Percentiles rank a stretch among this genome's conserved stretches.
phyloP scores from a whole-genome alignment of 92 coral and sea anemone species.

The Phenganax subtilis region DNA sequence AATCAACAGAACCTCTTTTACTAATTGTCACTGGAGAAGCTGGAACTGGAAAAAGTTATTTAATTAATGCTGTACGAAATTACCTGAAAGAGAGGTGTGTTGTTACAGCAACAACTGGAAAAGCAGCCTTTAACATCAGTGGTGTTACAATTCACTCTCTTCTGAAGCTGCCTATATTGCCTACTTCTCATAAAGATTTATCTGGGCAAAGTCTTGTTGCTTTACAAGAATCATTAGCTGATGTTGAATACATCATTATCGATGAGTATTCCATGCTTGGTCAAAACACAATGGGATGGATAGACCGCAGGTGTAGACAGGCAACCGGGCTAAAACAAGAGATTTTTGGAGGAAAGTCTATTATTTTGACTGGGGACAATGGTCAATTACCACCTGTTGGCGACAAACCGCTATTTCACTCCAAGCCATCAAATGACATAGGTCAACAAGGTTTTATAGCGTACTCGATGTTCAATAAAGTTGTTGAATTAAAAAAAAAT shows the following conservation, averaged over 20 bases:
- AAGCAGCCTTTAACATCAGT: slow-evolving; percentile 48
- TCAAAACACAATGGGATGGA: slow-evolving; percentile 25
- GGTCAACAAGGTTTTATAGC: slow-evolving; percentile 51
- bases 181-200: slow-evolving; percentile 36
- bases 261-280: slow-evolving; percentile 13
- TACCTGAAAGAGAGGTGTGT: slow-evolving; percentile 36
- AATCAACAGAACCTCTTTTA: slow-evolving; percentile 35
- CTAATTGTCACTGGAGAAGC: slow-evolving; percentile 52
- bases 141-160: slow-evolving; percentile 56
- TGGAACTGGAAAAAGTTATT: slow-evolving; percentile 55
- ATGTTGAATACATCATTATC: slow-evolving; percentile 50
- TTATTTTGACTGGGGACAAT: slow-evolving; percentile 55
- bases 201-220: slow-evolving; percentile 39
- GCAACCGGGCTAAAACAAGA: slow-evolving; percentile 37
- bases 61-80: slow-evolving; percentile 44
- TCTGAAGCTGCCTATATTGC: slow-evolving; percentile 49
- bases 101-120: slow-evolving; percentile 58
- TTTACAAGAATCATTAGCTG: slow-evolving; percentile 46
- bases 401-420: slow-evolving; percentile 51
- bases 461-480: slow-evolving; percentile 43
- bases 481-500: slow-evolving; percentile 33
- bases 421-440: slow-evolving; percentile 38
- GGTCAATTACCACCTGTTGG: slow-evolving; percentile 56
- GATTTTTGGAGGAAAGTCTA: slow-evolving; percentile 56
- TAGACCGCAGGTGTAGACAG: slow-evolving; percentile 5